A percentile compares a stretch with the other conserved stretches of the same genome.
These are phyloP conservation scores for Melospiza georgiana DNA, from an alignment of 2,113 vertebrate species.

Conservation along the genomic window DNA sequence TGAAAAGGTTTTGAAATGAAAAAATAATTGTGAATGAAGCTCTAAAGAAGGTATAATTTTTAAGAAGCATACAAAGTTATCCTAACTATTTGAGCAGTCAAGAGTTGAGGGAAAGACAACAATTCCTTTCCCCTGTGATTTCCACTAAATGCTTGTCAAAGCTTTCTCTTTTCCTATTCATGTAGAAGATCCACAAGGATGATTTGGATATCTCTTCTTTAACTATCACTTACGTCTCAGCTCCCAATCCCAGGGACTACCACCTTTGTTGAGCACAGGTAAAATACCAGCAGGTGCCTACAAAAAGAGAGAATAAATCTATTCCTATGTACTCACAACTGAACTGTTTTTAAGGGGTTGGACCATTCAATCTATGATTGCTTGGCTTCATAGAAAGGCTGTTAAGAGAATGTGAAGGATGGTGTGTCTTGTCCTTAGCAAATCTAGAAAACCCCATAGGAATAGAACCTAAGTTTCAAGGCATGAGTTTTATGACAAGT, in stretches of 20 bases:
- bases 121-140: not conserved
- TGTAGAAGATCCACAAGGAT: not conserved
- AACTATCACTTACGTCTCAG: not conserved
- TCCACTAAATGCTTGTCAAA: not conserved
- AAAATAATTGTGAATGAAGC: not conserved
- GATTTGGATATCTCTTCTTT: not conserved
- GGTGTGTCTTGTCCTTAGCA: not conserved
- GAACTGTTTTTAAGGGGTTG: not conserved
- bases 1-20: slow-evolving; percentile 30
- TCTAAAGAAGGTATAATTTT: slow-evolving; percentile 2
- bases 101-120: not conserved
- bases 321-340: not conserved
- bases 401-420: not conserved
- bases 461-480: not conserved
- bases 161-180: not conserved
- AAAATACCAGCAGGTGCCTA: not conserved
- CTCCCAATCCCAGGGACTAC: not conserved
- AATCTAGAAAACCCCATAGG: not conserved
- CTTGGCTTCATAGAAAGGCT: not conserved
- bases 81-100: not conserved
- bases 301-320: not conserved
- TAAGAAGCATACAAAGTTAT: not conserved
- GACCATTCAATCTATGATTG: not conserved
- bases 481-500: not conserved
- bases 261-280: not conserved